Percentiles rank a stretch among this genome's conserved stretches.
Conservation (phyloP, 1,140 invertebrate species). For the Eumaeus atala region DNA sequence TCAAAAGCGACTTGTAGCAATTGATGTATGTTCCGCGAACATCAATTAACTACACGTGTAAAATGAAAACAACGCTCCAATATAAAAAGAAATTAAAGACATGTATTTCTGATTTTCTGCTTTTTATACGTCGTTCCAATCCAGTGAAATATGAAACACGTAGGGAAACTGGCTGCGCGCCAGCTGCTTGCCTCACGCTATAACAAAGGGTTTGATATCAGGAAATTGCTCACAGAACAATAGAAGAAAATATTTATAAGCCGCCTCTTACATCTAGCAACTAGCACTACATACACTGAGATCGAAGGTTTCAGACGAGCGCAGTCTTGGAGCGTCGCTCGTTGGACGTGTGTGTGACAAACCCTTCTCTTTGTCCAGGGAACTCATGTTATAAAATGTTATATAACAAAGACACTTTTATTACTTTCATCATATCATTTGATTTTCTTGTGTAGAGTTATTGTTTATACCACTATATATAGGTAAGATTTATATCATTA, state of each 20-base stretch:
- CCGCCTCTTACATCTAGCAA: slow-evolving; percentile 36
- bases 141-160: slow-evolving; percentile 61
- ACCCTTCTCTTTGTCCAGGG: background rate
- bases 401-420: background rate
- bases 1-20: no score
- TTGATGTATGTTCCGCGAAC: no score
- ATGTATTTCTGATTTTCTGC: slow-evolving; percentile 15
- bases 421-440: no score
- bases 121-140: slow-evolving; percentile 47
- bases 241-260: slow-evolving; percentile 45
- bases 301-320: slow-evolving; percentile 6
- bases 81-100: slow-evolving; percentile 18
- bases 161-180: slow-evolving; percentile 44
- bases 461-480: no score
- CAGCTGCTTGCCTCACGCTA: slow-evolving; percentile 51
- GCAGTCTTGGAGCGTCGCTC: background rate
- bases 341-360: background rate
- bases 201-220: slow-evolving; percentile 61
- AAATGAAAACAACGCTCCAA: slow-evolving; percentile 11
- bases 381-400: background rate
- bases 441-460: no score
- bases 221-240: slow-evolving; percentile 57
- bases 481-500: no score
- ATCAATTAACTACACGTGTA: slow-evolving; percentile 3
- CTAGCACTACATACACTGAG: slow-evolving; percentile 17